Evolutionary conservation across 2,888 invertebrate genomes (phyloP).

Genomic region (Pristionchus japonicus): DNA sequence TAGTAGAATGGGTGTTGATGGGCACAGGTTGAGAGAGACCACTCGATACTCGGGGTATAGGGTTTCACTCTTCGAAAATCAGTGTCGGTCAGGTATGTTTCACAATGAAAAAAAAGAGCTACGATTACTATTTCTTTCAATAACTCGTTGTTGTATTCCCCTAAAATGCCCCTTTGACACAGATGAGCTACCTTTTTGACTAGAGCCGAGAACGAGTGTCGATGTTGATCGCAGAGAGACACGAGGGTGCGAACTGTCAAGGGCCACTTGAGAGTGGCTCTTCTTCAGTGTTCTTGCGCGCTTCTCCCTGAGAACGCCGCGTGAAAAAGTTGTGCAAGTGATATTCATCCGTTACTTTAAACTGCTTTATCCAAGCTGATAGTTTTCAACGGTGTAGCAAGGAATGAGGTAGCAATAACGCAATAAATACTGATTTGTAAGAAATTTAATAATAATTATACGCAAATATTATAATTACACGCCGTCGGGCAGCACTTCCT

Average conservation of each 20-base stretch:
- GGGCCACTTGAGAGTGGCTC: neutral
- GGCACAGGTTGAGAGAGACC: neutral
- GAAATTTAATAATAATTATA: neutral
- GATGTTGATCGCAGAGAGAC: too few relatives aligned
- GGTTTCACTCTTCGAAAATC: neutral
- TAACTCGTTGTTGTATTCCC: too few relatives aligned
- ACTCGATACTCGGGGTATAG: neutral
- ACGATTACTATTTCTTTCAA: too few relatives aligned
- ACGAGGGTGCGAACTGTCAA: neutral
- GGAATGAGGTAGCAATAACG: neutral
- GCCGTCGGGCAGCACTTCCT: slow-evolving; percentile 30
- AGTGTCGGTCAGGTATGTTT: too few relatives aligned
- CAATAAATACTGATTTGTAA: neutral
- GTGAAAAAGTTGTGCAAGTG: neutral
- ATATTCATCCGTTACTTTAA: neutral
- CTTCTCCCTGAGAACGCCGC: neutral
- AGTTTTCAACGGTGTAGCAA: too few relatives aligned
- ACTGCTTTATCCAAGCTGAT: neutral
- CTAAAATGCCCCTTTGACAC: too few relatives aligned
- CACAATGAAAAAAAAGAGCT: too few relatives aligned
- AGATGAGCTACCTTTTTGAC: too few relatives aligned
- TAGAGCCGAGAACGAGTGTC: too few relatives aligned
- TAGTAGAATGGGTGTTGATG: neutral
- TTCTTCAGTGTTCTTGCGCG: neutral
- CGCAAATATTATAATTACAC: slow-evolving; percentile 27